Evolutionary conservation across 2,797 vertebrate species (phyloP), one percentile per base, ranked within the genome.

Genomic region (Oryzias dopingdopingensis): DNA sequence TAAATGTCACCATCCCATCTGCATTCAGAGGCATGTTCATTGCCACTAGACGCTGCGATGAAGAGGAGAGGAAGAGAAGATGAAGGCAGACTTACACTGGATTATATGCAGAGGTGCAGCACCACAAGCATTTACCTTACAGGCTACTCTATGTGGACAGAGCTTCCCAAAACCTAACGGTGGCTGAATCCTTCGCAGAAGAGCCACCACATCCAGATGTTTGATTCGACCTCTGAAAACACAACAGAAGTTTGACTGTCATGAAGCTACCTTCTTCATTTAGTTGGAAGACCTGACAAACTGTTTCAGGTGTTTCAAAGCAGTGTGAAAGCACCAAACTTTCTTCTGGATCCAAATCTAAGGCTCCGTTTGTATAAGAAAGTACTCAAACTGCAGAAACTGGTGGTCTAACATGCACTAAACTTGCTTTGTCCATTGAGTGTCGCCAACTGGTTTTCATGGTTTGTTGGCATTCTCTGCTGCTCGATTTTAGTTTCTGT

Each of bases 1-100:
- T 98, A 62, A 97, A 99, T 82, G 95, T 97, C 73, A 98, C 95
- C 0, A 94, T 98, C 55, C 95, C 96, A 0, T 98, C 96, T 4
- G 93, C 87, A 79, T 95, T 94, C 49, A 98, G 92, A 53, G 96
- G 96, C 92, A 99, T 97, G 85, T 98, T 99, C 97, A 99, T 99
- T 26, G 95, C 94, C 24, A 99, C 97, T 65, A 99, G 88, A 67
- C 97, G 93, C 97, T 99, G 16, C 16, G 50, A 23, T 14, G 8
- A 17, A 55, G 43, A 29, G 48, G 72, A 10, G 73, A 10, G 7
- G 46, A 44, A 37, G 37, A 52, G 13, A 5, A 42, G 20, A 42
- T 16, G 37, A 17, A 42, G 6, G 7, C 6, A 42, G 18, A 2
- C 6, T 4, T 4, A 41, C 8, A 5, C 32, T 12, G 15, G 7